Evolutionary conservation across 2,888 invertebrate genomes (phyloP).

Genomic region (Blastobasis adustella): DNA sequence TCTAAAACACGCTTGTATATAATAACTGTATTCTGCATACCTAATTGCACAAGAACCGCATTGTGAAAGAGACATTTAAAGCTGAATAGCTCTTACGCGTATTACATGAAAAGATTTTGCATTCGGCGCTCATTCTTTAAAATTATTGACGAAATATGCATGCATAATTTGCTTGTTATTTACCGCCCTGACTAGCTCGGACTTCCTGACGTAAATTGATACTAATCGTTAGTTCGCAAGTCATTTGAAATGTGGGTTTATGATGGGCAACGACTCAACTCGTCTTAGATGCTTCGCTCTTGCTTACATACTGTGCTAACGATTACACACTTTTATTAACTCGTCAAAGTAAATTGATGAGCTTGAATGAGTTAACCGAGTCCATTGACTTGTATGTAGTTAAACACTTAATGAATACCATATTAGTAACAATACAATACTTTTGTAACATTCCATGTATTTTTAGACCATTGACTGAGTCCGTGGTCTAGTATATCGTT

Average conservation of each 20-base stretch:
- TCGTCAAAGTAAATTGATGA: no score
- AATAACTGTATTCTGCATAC: not conserved
- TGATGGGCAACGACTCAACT: not conserved
- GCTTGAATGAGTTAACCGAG: no score
- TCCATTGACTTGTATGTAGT: no score
- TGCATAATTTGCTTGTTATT: conserved; percentile 19
- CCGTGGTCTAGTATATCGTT: no score
- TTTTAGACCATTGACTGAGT: no score
- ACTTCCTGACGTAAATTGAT: conserved; percentile 38
- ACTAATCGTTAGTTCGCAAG: conserved; percentile 42
- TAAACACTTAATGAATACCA: no score
- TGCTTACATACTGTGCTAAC: not conserved
- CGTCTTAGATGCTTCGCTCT: not conserved
- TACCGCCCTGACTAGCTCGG: conserved; percentile 16
- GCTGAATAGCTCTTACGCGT: not conserved
- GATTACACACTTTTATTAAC: not conserved
- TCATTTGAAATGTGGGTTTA: conserved; percentile 20
- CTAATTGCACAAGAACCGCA: not conserved
- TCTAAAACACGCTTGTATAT: no score
- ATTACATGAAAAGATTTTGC: not conserved
- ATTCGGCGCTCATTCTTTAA: not conserved
- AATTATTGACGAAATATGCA: conserved; percentile 15
- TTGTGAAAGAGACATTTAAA: not conserved
- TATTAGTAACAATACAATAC: no score
- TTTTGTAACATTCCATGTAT: no score